Percentiles rank a stretch among this genome's conserved stretches.
These are phyloP conservation scores for Drusus annulatus DNA, from an alignment of 1,140 invertebrate genomes.

Conservation along the genomic window DNA sequence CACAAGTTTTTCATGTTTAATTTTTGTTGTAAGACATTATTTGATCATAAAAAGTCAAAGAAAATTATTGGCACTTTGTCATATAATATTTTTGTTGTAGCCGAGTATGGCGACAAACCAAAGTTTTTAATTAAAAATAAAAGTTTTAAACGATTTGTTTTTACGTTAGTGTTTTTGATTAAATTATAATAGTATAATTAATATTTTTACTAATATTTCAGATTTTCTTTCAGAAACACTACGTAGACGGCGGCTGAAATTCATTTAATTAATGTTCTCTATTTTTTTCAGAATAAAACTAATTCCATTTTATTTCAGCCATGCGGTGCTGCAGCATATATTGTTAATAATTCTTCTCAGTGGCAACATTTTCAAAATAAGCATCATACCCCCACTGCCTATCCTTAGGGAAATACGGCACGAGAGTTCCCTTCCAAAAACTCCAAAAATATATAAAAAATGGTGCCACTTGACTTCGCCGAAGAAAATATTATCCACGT, in stretches of 20 bases:
- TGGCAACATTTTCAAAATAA: constrained; percentile 1
- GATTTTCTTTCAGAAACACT: neutral
- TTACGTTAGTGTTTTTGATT: too few species aligned
- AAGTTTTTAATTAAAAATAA: too few species aligned
- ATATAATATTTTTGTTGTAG: too few species aligned
- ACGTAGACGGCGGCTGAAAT: neutral
- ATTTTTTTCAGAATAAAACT: constrained; percentile 14
- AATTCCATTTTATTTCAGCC: neutral
- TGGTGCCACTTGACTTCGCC: neutral
- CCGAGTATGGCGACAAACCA: too few species aligned
- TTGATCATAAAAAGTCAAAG: too few species aligned
- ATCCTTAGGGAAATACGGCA: neutral
- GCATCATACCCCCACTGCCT: neutral
- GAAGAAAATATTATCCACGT: neutral
- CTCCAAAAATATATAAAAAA: neutral
- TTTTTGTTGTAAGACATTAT: too few species aligned
- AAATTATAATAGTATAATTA: too few species aligned
- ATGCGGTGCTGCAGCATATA: neutral
- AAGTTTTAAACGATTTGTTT: too few species aligned
- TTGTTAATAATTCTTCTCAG: neutral
- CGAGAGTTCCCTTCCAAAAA: too few species aligned
- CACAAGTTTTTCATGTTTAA: too few species aligned
- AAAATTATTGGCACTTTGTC: too few species aligned
- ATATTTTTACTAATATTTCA: constrained; percentile 30
- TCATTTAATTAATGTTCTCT: constrained; percentile 5